These are phyloP conservation scores for Sebastolobus altivelis DNA, from an alignment of 2,797 vertebrate genomes.

Conservation along the genomic window DNA sequence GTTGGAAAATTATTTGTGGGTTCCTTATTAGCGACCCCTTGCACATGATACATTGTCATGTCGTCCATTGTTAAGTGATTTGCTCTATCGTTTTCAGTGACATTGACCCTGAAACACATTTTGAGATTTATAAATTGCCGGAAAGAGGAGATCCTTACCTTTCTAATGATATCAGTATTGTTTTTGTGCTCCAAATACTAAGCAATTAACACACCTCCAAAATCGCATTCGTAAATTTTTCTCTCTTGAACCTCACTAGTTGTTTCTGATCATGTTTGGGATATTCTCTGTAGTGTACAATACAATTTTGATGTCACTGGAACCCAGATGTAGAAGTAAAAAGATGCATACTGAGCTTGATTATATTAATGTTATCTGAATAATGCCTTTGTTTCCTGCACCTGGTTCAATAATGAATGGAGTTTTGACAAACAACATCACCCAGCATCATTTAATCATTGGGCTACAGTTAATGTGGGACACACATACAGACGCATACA, in stretches of 20 bases:
- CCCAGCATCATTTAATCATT: constrained; percentile 34
- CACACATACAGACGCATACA: background rate
- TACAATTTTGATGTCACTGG: no score
- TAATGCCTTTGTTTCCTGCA: constrained; percentile 6
- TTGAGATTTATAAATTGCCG: background rate
- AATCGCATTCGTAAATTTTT: background rate
- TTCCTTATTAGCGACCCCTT: no score
- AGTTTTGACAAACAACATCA: constrained; percentile 57
- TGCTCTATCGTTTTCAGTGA: background rate
- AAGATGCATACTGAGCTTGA: background rate
- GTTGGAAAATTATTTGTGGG: no score
- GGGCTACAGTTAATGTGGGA: background rate
- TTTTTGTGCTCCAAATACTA: no score
- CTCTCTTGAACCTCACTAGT: background rate
- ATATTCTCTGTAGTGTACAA: background rate
- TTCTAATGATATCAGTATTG: background rate
- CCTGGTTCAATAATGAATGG: constrained; percentile 61
- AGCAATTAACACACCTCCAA: background rate
- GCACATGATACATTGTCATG: no score
- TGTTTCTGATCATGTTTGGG: background rate
- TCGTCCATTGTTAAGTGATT: background rate
- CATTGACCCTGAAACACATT: background rate
- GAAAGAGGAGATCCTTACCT: background rate
- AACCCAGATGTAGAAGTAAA: background rate
- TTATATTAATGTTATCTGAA: background rate